Percentiles rank a stretch among this genome's conserved stretches.
These are phyloP conservation scores for Synanthedon tipuliformis DNA, from an alignment of 2,888 invertebrate genomes.

Conservation along the genomic window DNA sequence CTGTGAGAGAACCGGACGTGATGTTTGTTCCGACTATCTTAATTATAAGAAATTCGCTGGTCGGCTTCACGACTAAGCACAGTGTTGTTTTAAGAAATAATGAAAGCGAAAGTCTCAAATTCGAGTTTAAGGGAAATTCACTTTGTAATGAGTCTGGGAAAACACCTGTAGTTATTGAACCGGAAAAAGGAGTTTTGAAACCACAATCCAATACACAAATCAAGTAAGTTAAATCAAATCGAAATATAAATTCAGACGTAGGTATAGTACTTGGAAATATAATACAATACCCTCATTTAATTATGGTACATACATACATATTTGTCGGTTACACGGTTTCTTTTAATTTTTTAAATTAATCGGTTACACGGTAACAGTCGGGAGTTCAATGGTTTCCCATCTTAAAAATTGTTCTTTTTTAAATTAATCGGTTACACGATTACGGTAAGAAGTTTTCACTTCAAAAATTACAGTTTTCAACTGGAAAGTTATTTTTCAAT, in stretches of 20 bases:
- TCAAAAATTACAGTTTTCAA: too few relatives aligned
- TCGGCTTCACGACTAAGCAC: slow-evolving; percentile 63
- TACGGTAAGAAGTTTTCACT: too few relatives aligned
- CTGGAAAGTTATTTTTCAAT: too few relatives aligned
- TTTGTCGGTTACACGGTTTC: too few relatives aligned
- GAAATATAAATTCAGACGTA: neutral
- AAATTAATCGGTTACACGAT: too few relatives aligned
- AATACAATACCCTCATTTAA: too few relatives aligned
- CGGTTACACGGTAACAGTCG: too few relatives aligned
- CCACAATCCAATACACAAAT: slow-evolving; percentile 59
- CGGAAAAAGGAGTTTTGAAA: slow-evolving; percentile 57
- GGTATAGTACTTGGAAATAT: too few relatives aligned
- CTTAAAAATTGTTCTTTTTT: too few relatives aligned
- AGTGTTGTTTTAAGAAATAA: slow-evolving; percentile 61
- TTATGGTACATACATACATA: too few relatives aligned
- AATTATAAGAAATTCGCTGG: slow-evolving; percentile 71
- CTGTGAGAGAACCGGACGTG: slow-evolving; percentile 73
- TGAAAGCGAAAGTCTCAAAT: slow-evolving; percentile 62
- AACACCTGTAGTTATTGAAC: slow-evolving; percentile 60
- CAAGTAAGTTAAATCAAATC: slow-evolving; percentile 43
- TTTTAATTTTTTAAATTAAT: too few relatives aligned
- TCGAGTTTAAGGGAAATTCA: slow-evolving; percentile 65
- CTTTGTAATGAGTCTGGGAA: slow-evolving; percentile 65
- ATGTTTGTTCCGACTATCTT: slow-evolving; percentile 70
- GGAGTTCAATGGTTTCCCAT: too few relatives aligned